Evolutionary conservation across 2,797 vertebrate genomes (phyloP).

Genomic region (Myiothlypis coronata): DNA sequence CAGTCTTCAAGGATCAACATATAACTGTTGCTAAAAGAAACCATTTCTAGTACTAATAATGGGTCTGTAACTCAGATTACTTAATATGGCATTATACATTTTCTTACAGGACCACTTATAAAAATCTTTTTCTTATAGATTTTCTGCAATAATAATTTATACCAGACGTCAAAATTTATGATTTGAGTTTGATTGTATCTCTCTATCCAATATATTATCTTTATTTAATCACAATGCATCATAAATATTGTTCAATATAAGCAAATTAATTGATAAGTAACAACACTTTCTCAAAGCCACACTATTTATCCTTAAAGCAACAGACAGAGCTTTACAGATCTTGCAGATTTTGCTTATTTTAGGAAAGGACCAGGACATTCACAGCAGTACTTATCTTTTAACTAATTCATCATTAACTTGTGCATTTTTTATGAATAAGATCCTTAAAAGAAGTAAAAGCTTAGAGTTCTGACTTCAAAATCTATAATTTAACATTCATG

Average conservation of each 20-base stretch:
- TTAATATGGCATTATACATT: background rate
- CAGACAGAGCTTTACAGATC: background rate
- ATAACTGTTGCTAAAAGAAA: background rate
- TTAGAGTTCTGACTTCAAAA: background rate
- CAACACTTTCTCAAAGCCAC: background rate
- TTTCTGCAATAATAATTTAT: slow-evolving; percentile 13
- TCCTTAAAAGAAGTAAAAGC: background rate
- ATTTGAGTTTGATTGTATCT: background rate
- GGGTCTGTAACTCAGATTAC: background rate
- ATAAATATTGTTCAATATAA: background rate
- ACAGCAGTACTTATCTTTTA: background rate
- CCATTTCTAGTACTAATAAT: background rate
- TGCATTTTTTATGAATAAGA: background rate
- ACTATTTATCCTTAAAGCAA: background rate
- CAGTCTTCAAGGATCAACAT: background rate
- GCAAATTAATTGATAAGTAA: background rate
- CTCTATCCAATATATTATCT: background rate
- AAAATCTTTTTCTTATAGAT: background rate
- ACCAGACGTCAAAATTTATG: background rate
- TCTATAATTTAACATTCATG: background rate
- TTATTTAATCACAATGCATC: background rate
- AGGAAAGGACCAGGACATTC: background rate
- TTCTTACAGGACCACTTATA: background rate
- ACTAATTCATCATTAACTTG: slow-evolving; percentile 2
- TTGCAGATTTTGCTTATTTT: background rate